Conservation (phyloP, 2,113 vertebrate genomes). For the Oreochromis spilurus region DNA sequence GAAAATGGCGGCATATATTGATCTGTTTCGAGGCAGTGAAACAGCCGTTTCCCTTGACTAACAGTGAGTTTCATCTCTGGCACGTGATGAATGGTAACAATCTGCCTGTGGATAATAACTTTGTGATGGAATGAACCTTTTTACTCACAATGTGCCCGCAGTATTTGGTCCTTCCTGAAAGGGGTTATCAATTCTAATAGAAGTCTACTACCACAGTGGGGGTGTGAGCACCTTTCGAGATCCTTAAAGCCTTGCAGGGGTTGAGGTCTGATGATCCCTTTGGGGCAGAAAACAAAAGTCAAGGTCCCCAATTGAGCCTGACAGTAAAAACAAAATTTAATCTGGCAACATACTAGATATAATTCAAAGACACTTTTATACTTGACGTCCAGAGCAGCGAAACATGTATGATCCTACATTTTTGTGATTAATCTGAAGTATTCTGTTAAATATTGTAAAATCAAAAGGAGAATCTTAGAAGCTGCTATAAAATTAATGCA, state of each 20-base stretch:
- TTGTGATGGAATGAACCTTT: slow-evolving; percentile 86
- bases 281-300: slow-evolving; percentile 23
- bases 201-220: slow-evolving; percentile 6
- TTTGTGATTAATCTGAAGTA: not conserved
- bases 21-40: slow-evolving; percentile 79
- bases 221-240: not conserved
- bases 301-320: slow-evolving; percentile 29
- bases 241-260: slow-evolving; percentile 5
- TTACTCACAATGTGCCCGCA: slow-evolving; percentile 51
- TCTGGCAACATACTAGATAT: not conserved
- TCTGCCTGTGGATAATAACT: slow-evolving; percentile 86
- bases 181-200: slow-evolving; percentile 74
- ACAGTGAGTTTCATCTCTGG: slow-evolving; percentile 87
- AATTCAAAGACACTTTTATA: not conserved
- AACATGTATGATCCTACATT: not conserved
- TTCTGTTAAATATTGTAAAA: not conserved
- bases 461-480: not conserved
- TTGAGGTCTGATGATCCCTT: slow-evolving; percentile 31
- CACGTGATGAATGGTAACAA: slow-evolving; percentile 87
- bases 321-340: slow-evolving; percentile 12
- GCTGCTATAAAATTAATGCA: not conserved
- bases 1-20: slow-evolving; percentile 83
- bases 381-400: not conserved
- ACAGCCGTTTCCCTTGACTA: slow-evolving; percentile 90
- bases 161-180: slow-evolving; percentile 57